Base-by-base conservation (phyloP, 2,888 invertebrate genomes). In the Matsumyia berberina region DNA sequence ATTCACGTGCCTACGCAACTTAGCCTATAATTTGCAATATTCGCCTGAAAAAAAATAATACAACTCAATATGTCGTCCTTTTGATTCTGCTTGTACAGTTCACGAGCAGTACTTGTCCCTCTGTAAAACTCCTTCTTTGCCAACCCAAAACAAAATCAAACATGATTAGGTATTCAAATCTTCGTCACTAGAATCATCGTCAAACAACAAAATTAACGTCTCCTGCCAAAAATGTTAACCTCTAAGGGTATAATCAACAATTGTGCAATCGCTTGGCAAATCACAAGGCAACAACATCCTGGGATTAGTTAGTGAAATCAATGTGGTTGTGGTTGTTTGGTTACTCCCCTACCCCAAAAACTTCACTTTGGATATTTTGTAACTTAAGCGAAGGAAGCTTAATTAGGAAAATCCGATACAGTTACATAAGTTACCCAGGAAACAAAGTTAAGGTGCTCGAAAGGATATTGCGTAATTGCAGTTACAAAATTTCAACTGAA, bases 371-470 rank as follows among this genome's bases (percentile, higher is more conserved):
- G 37, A 15, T 55, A 33, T 55, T 55, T 35, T 35, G 33, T 55
- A 7, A 55, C 17, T 55, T 6, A 9, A 35, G 35, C 17, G 35
- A 35, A 19, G n/a, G 15, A 58, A 58, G 19, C 24, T 35, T 58
- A 58, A 58, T 58, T 58, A 57, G 19, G 39, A 37, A 37, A 58
- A 58, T 39, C 37, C 11, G 39, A 58, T 58, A 39, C 58, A 37
- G 24, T 58, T 39, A 58, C 58, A 7, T 24, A 58, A 58, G 58
- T 58, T 58, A 24, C 37, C 17, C 4, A 17, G 5, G 55, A 19
- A 55, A 55, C 55, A 35, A 55, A 55, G 55, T 55, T 55, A 17
- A 37, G 9, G 33, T 17, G 11, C 8, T 39, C n/a, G 57, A 19
- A 57, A 57, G 15, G 39, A 39, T 39, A 24, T 58, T 24, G 39